A percentile compares a stretch with the other conserved stretches of the same genome.
Conservation (phyloP, 2,113 vertebrate genomes). For the Limnothrissa miodon region DNA sequence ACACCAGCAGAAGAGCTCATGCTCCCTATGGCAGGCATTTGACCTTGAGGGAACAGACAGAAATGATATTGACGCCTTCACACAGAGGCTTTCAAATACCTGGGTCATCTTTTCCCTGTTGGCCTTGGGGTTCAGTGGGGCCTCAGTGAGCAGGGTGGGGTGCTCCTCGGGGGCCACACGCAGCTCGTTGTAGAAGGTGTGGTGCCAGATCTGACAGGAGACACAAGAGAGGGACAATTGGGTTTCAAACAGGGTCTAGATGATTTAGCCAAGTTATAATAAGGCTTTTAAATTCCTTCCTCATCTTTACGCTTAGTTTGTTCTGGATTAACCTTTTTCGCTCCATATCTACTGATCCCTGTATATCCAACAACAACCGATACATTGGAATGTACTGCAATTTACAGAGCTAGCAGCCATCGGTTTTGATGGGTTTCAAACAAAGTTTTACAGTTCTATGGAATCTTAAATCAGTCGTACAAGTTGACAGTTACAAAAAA, state of each 20-base stretch:
- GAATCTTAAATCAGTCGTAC: no score
- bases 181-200: conserved; percentile 98
- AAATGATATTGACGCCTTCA: neutral
- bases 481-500: no score
- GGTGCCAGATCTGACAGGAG: conserved; percentile 93
- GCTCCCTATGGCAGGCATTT: neutral
- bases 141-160: conserved; percentile 94
- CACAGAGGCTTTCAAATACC: conserved; percentile 55
- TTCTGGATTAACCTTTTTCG: no score
- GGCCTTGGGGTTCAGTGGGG: conserved; percentile 97
- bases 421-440: neutral
- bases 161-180: conserved; percentile 97
- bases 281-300: no score
- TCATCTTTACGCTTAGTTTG: no score
- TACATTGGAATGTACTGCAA: no score
- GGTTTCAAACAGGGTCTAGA: neutral
- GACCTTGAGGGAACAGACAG: neutral
- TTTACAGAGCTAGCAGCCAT: no score
- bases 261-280: no score
- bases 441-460: neutral
- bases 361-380: no score
- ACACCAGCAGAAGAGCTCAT: neutral
- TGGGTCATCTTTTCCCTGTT: conserved; percentile 99
- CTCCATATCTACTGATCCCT: no score
- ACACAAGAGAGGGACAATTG: neutral